Base-by-base conservation (phyloP, 1,140 invertebrate genomes). In the Eubasilissa regina region DNA sequence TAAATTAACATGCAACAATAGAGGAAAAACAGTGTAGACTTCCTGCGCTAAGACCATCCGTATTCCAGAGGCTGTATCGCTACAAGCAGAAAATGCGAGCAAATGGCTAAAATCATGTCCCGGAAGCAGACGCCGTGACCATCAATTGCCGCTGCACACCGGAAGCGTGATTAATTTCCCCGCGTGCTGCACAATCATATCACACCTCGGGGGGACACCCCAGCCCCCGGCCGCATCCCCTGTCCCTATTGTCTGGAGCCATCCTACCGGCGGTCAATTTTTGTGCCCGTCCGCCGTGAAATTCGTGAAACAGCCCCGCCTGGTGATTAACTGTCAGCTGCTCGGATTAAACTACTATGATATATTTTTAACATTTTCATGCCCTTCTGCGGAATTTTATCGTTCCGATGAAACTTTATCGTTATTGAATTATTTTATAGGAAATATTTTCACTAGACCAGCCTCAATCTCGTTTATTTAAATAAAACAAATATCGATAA, bases 61-160 rank as follows among this genome's bases (percentile, higher is more conserved):
- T 58, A 8, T 43, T 66, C 17, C 62, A 44, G 25, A 35, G 25
- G 25, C 25, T 35, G 25, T 6, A 6, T 35, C 1, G 25, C 25
- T 35, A 66, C 62, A 66, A 66, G 44, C 17, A 66, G 62, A 13
- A 66, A 25, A 43, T 44, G 60, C 17, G 62, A 66, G 62, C 62
- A 44, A 43, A 43, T n/a, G 62, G 25, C 10, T 66, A 43, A 13
- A 21, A 19, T n/a, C 12, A 12, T 25, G 17, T 55, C 19, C 47
- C 60, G 75, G 75, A 62, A 77, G 75, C 75, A 45, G 75, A 47
- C 58, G 75, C 44, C 17, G 15, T 21, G n/a, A 47, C 58, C 75
- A 77, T 77, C 75, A 77, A 77, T 77, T 77, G 44, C 58, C 75
- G 75, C 75, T 64, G 60, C 62, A 55, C 75, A 77, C 75, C 75